These are phyloP conservation scores for Leucoraja ocellata DNA, from an alignment of 2,797 vertebrate genomes.

Conservation along the genomic window DNA sequence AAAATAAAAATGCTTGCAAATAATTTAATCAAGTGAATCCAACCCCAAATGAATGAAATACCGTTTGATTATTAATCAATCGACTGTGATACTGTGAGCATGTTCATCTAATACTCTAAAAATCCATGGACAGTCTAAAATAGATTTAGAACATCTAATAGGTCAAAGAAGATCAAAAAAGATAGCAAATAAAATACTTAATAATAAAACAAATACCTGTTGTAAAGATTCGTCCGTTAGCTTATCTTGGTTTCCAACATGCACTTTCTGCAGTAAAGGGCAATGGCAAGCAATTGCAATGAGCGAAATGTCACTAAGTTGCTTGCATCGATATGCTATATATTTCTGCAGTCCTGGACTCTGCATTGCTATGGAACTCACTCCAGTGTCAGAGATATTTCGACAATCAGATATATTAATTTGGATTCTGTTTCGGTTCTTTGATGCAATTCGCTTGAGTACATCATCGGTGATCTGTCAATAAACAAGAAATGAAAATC, in stretches of 20 bases:
- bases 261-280: constrained; percentile 89
- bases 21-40: background rate
- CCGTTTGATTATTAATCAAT: background rate
- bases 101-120: background rate
- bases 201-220: constrained; percentile 63
- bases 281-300: constrained; percentile 80
- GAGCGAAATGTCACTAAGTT: constrained; percentile 85
- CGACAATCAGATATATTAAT: constrained; percentile 96
- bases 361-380: constrained; percentile 79
- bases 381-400: constrained; percentile 83
- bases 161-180: background rate
- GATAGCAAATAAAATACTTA: background rate
- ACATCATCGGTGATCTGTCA: constrained; percentile 85
- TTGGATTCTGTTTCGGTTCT: constrained; percentile 92
- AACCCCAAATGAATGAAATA: background rate
- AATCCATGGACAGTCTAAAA: background rate
- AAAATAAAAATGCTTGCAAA: background rate
- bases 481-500: background rate
- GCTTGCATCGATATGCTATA: constrained; percentile 92
- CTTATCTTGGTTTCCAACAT: constrained; percentile 95
- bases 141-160: background rate
- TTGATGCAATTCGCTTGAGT: constrained; percentile 86
- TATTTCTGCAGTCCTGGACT: constrained; percentile 87
- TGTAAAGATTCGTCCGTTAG: constrained; percentile 85
- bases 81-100: background rate